Evolutionary conservation across 2,888 invertebrate genomes (phyloP), one percentile per base, ranked within the genome.

Genomic region (Cheilosia soror): DNA sequence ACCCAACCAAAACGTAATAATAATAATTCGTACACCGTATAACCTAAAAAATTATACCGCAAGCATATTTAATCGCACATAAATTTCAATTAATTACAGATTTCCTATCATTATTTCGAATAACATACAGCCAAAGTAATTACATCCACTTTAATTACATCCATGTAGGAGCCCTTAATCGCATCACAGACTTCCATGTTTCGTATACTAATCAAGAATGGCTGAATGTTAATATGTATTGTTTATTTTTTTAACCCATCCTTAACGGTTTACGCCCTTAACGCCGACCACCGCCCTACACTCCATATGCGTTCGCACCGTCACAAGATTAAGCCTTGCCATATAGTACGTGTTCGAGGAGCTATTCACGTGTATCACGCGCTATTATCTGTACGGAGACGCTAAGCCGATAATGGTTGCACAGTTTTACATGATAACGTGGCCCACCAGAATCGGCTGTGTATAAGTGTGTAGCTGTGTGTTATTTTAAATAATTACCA

Each of bases 401-500:
- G 73, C 51, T 68, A 83, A 83, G 83, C 72, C 83, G 73, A 78
- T 83, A 83, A 83, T 83, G 78, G 78, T 62, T 78, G 62, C 55
- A 51, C 55, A 65, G 68, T 63, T 75, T 51, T 58, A 68, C 62
- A 69, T 25, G 66, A 78, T 66, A 72, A 73, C 72, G 33, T 62
- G 42, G 31, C 40, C 77, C n/a, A 33, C 15, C 53, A 58, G 7
- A 31, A 40, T 47, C 4, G 31, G 3, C 2, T 33, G 51, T 29
- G 53, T 40, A 13, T 20, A 20, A 20, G 20, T 20, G 20, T 20
- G 20, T 27, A 15, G 44, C n/a, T 37, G 53, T 27, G 49, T 72
- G 62, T 65, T 84, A 47, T 75, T 79, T 73, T 79, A 69, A 78
- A 84, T 79, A 84, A 84, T 84, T 75, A 73, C 73, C 63, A 6